Base-by-base conservation (phyloP, 2,113 vertebrate genomes). In the Atherinomorus stipes region DNA sequence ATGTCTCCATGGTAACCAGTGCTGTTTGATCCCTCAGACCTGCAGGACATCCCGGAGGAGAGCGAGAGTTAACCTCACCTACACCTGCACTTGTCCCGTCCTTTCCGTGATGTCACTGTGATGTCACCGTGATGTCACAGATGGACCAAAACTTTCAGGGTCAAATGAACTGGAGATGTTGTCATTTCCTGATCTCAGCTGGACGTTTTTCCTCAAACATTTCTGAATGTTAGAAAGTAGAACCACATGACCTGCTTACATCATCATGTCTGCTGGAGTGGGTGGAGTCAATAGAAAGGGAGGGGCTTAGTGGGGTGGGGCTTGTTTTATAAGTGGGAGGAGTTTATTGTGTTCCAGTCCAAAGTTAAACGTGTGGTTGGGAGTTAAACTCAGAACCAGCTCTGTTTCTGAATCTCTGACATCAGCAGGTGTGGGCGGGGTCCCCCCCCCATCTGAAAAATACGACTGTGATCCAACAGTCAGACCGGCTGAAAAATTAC, bases 1-100 rank as follows among this genome's bases (percentile, higher is more conserved):
- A 15, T 42, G 53, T 38, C 8, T 28, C 25, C 5, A 34, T 26
- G 4, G 15, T 78, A 28, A 49, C 64, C 28, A 38, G n/a, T 69
- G 58, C 69, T 21, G 64, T 86, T 25, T 85, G 42, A 76, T 70
- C 71, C 23, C 49, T 57, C 80, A 98, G 97, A 98, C 81, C 93
- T 97, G 87, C 97, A 98, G 90, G 96, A 98, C 92, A 97, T 98
- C 62, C 96, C 97, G 0, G 97, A 98, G 78, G 97, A 97, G 88
- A 95, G 85, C 0, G 96, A 98, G 88, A 83, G 91, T 40, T 92
- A 87, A 69, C 89, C 73, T 81, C 91, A 3, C 94, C 31, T 34
- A 34, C 8, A 74, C 54, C n/a, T n/a, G n/a, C n/a, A n/a, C n/a
- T n/a, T n/a, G n/a, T n/a, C n/a, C n/a, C n/a, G n/a, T n/a, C n/a